Evolutionary conservation across 1,140 invertebrate genomes (phyloP).

Genomic region (Thrips palmi): DNA sequence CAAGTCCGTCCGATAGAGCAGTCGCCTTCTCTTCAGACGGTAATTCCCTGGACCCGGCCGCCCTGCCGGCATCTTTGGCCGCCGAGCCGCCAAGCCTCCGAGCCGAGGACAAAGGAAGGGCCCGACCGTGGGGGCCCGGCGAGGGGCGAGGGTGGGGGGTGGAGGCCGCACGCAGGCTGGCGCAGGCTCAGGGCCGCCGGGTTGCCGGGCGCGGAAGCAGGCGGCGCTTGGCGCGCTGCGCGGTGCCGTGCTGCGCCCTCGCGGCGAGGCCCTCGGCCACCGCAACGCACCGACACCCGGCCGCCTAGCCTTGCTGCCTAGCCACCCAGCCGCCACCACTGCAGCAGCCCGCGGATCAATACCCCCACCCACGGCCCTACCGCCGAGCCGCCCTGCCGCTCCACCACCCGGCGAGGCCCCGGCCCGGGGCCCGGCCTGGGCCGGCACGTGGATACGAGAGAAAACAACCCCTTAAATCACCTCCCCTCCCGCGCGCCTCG

Average conservation of each 20-base stretch:
- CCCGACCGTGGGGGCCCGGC: constrained; percentile 11
- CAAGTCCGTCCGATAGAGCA: not conserved
- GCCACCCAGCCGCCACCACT: too few species aligned
- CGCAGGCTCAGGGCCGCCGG: constrained; percentile 9
- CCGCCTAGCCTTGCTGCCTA: too few species aligned
- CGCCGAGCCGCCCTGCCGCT: not conserved
- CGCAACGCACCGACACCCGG: too few species aligned
- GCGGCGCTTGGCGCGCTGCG: constrained; percentile 8
- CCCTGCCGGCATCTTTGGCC: constrained; percentile 1
- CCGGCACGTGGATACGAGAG: too few species aligned
- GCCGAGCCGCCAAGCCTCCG: not conserved
- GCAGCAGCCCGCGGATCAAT: too few species aligned
- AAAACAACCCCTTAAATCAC: too few species aligned
- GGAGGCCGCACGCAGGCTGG: constrained; percentile 10
- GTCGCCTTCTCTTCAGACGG: constrained; percentile 6
- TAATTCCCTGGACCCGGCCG: constrained; percentile 1
- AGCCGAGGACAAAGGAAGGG: constrained; percentile 9
- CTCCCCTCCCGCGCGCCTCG: too few species aligned
- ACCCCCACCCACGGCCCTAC: not conserved
- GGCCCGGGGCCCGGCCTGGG: too few species aligned
- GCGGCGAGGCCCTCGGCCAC: too few species aligned
- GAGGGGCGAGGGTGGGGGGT: constrained; percentile 9
- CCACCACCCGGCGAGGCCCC: too few species aligned
- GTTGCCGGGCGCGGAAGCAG: constrained; percentile 5
- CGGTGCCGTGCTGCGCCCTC: too few species aligned